phyloP scores from a whole-genome alignment of 2,113 vertebrate species.

The Actenoides hombroni region DNA sequence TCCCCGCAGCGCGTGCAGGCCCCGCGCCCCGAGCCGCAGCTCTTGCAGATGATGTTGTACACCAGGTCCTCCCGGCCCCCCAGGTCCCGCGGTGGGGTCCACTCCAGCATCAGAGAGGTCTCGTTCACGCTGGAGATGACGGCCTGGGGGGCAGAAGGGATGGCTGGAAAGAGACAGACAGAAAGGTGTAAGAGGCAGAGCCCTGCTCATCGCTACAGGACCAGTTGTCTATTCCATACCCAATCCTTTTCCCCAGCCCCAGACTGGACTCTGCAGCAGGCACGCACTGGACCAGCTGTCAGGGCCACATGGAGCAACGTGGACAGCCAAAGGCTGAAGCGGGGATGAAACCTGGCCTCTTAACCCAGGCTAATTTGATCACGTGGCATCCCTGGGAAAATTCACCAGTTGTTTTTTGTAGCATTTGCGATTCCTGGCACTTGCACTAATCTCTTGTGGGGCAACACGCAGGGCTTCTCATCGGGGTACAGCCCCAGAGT shows the following conservation, averaged over 20 bases:
- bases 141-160: constrained; percentile 84
- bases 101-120: constrained; percentile 91
- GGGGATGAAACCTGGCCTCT: background rate
- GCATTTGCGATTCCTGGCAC: background rate
- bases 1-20: constrained; percentile 93
- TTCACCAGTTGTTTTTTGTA: background rate
- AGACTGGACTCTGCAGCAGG: background rate
- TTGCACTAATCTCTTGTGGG: background rate
- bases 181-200: background rate
- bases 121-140: constrained; percentile 96
- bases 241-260: background rate
- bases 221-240: no score
- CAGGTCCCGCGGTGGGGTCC: constrained; percentile 81
- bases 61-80: constrained; percentile 91
- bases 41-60: constrained; percentile 97
- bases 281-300: accelerated
- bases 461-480: background rate
- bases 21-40: constrained; percentile 83
- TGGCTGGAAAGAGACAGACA: constrained; percentile 72
- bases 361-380: background rate
- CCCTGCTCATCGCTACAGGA: background rate
- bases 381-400: background rate
- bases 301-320: background rate
- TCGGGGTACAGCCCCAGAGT: background rate
- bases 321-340: background rate